phyloP scores from a whole-genome alignment of 2,888 invertebrate genomes.

The Athetis lepigone region DNA sequence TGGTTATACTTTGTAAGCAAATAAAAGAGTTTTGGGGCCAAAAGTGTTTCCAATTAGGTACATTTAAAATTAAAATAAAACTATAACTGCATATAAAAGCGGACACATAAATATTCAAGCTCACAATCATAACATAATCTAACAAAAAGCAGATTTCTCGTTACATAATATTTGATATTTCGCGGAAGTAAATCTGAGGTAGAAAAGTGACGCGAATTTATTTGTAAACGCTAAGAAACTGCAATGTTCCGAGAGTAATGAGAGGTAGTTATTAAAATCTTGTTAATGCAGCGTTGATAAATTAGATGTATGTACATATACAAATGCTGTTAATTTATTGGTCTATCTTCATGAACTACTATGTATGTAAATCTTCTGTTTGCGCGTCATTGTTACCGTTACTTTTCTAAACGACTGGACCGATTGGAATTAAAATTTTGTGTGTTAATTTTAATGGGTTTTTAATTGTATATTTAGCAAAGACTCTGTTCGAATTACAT shows the following conservation, averaged over 20 bases:
- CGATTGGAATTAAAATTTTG: too few species aligned
- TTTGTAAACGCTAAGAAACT: slow-evolving; percentile 43
- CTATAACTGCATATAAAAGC: slow-evolving; percentile 31
- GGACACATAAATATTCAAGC: slow-evolving; percentile 50
- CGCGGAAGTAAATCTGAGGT: slow-evolving; percentile 49
- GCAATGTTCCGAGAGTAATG: slow-evolving; percentile 22
- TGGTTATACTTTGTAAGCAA: too few species aligned
- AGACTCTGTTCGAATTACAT: too few species aligned
- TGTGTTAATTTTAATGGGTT: too few species aligned
- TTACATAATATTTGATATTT: slow-evolving; percentile 51
- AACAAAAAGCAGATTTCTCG: slow-evolving; percentile 51
- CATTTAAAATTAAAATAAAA: too few species aligned
- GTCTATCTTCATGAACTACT: neutral
- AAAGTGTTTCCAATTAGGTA: too few species aligned
- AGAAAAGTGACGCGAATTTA: slow-evolving; percentile 56
- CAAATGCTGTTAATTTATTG: neutral
- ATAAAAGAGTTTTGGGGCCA: too few species aligned
- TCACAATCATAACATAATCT: slow-evolving; percentile 40
- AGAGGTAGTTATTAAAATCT: neutral
- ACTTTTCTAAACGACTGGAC: too few species aligned
- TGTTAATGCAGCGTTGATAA: slow-evolving; percentile 4
- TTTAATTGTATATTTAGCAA: too few species aligned
- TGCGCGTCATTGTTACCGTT: too few species aligned
- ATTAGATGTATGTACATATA: slow-evolving; percentile 4
- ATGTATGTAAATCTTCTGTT: too few species aligned